A percentile compares a stretch with the other conserved stretches of the same genome.
Evolutionary conservation across 2,888 invertebrate genomes (phyloP).

Genomic region (Byasa hedistus): DNA sequence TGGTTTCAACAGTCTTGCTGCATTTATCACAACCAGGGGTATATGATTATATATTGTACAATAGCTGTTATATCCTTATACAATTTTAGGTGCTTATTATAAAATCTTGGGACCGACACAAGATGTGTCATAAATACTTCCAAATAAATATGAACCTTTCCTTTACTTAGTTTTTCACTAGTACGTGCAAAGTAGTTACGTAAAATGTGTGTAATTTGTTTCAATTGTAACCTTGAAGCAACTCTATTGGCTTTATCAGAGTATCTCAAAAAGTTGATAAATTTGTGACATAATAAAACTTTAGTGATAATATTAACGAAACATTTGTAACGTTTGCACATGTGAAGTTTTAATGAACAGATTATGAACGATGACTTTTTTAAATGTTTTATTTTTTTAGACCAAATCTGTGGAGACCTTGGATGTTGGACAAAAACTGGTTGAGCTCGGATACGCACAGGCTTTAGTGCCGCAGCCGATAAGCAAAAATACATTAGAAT

Average conservation of each 20-base stretch:
- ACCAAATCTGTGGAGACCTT: conserved; percentile 63
- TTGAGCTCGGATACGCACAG: conserved; percentile 73
- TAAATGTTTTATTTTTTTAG: conserved; percentile 50
- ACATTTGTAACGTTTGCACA: background rate
- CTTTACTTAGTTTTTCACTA: background rate
- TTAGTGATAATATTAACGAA: background rate
- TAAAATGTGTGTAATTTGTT: background rate
- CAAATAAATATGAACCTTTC: no score
- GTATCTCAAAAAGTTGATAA: conserved; percentile 8
- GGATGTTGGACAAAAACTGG: conserved; percentile 68
- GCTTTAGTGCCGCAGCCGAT: conserved; percentile 57
- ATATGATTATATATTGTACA: conserved; percentile 25
- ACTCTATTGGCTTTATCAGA: conserved; percentile 4
- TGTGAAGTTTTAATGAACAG: background rate
- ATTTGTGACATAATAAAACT: conserved; percentile 3
- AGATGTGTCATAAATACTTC: no score
- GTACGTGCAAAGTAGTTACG: background rate
- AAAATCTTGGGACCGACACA: no score
- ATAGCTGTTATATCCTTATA: background rate
- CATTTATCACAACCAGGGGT: conserved; percentile 70
- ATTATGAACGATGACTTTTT: background rate
- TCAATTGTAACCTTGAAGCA: background rate
- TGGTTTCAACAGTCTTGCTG: conserved; percentile 67
- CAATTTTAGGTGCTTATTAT: no score
- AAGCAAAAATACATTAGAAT: conserved; percentile 63